Conservation (phyloP, 2,113 vertebrate species). For the Melanostigma gelatinosum region DNA sequence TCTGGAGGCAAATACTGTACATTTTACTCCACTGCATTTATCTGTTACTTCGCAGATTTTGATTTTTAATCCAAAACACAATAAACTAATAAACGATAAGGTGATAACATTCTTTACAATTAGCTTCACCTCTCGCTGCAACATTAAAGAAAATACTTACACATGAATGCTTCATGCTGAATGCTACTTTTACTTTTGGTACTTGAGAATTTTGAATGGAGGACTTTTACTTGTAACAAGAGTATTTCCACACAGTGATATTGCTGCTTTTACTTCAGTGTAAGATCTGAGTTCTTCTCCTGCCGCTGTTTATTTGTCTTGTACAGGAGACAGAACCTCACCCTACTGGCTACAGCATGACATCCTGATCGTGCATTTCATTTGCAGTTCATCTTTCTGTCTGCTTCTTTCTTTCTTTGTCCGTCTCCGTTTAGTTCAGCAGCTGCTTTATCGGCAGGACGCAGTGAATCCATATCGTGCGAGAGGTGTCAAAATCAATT, state of each 20-base stretch:
- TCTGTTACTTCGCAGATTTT: not conserved
- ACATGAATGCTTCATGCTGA: not conserved
- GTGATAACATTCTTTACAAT: not conserved
- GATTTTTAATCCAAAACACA: not conserved
- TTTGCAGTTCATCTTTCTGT: not conserved
- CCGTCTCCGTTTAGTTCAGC: not conserved
- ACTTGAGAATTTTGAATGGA: not conserved
- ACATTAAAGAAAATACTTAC: not conserved
- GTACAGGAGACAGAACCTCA: not conserved
- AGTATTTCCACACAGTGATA: not conserved
- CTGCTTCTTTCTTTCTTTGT: not conserved
- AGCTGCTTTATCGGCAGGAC: constrained; percentile 4
- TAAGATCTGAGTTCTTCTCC: not conserved
- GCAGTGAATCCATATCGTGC: not conserved
- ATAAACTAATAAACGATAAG: not conserved
- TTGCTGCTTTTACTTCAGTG: not conserved
- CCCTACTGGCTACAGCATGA: not conserved
- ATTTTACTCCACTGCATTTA: not conserved
- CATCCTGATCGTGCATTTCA: not conserved
- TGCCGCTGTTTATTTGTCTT: not conserved
- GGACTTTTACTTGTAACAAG: not conserved
- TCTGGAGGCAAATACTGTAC: not conserved
- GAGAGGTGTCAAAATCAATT: constrained; percentile 4
- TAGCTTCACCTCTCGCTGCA: not conserved
- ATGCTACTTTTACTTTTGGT: not conserved